phyloP scores from a whole-genome alignment of 2,113 vertebrate genomes.

The Hippocampus mohnikei region DNA sequence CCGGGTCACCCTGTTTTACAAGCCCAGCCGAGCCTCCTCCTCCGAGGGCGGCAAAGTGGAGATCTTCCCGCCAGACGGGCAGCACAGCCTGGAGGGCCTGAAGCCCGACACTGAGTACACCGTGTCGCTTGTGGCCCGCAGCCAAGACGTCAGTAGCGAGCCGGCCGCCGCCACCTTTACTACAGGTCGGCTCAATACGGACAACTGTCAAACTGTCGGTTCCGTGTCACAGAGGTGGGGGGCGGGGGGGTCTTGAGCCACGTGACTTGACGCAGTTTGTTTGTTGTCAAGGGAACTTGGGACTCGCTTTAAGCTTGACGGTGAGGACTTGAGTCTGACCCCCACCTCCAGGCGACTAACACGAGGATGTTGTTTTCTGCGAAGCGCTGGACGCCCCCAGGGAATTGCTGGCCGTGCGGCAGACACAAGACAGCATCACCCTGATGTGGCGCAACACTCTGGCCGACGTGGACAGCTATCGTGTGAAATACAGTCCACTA shows the following conservation, averaged over 20 bases:
- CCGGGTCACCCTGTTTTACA: constrained; percentile 76
- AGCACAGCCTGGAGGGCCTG: constrained; percentile 81
- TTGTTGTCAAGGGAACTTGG: too few relatives aligned
- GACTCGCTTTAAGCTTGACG: not conserved
- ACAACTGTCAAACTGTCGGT: not conserved
- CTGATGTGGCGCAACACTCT: constrained; percentile 87
- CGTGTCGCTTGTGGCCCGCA: constrained; percentile 78
- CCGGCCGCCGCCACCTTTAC: constrained; percentile 77
- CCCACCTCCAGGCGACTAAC: not conserved
- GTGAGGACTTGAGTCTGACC: too few relatives aligned
- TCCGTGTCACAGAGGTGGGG: not conserved
- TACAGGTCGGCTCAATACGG: constrained; percentile 73
- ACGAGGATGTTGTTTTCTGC: not conserved
- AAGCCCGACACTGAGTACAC: constrained; percentile 85
- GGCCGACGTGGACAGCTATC: constrained; percentile 75
- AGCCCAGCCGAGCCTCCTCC: constrained; percentile 71
- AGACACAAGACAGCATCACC: constrained; percentile 84
- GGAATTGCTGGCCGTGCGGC: constrained; percentile 75
- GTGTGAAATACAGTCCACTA: constrained; percentile 88
- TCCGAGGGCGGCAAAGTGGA: constrained; percentile 75
- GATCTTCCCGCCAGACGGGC: constrained; percentile 77
- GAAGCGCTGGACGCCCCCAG: constrained; percentile 78
- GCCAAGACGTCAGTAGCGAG: constrained; percentile 75
- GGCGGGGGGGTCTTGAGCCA: too few relatives aligned
- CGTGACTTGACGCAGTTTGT: too few relatives aligned